A percentile compares a stretch with the other conserved stretches of the same genome.
Conservation (phyloP, 1,140 invertebrate genomes). For the Hermetia illucens region DNA sequence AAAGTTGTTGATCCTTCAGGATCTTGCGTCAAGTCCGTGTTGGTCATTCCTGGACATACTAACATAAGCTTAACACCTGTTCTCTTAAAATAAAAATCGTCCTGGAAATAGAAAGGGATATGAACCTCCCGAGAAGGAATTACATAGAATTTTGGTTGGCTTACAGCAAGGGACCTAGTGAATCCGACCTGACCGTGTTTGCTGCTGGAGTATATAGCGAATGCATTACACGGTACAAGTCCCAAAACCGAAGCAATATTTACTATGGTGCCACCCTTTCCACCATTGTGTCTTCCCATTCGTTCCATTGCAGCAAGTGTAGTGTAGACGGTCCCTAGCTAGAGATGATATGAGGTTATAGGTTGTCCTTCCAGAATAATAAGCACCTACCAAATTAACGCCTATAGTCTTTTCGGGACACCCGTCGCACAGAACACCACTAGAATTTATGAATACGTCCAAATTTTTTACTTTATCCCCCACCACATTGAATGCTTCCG, state of each 20-base stretch:
- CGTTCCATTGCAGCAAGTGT: conserved; percentile 21
- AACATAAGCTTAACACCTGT: conserved; percentile 17
- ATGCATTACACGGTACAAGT: conserved; percentile 24
- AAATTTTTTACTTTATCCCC: conserved; percentile 18
- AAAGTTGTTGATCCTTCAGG: conserved; percentile 14
- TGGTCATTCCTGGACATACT: conserved; percentile 22
- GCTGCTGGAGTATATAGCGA: conserved; percentile 31
- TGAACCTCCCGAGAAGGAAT: conserved; percentile 6
- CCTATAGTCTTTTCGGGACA: conserved; percentile 25
- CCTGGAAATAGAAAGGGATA: not conserved
- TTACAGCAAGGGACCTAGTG: conserved; percentile 27
- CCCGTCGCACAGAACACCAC: conserved; percentile 22
- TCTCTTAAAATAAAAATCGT: conserved; percentile 7
- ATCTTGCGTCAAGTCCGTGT: conserved; percentile 14
- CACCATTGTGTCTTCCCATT: conserved; percentile 44
- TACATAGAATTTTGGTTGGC: conserved; percentile 5
- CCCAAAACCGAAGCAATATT: conserved; percentile 48
- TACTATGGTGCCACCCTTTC: conserved; percentile 44
- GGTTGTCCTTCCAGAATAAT: not conserved
- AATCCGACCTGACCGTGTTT: conserved; percentile 35
- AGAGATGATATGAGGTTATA: not conserved
- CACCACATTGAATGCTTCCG: conserved; percentile 16
- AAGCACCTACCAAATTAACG: conserved; percentile 23
- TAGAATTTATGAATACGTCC: conserved; percentile 24
- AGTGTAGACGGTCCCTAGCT: conserved; percentile 24